Conservation (phyloP, 2,113 vertebrate species). For the Cricetomys ansorgei region DNA sequence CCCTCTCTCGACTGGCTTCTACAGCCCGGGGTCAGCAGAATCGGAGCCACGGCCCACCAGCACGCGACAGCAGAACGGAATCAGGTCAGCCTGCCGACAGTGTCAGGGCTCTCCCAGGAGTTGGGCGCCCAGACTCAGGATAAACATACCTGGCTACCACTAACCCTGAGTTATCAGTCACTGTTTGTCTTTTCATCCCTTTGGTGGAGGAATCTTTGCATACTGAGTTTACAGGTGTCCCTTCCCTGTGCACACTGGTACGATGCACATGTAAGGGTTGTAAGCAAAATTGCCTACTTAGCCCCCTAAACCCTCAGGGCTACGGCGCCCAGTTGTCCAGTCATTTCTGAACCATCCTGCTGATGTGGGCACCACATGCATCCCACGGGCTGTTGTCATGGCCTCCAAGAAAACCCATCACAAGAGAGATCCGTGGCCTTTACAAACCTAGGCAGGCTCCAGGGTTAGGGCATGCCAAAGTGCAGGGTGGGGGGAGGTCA, state of each 20-base stretch:
- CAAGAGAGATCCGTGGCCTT: not conserved
- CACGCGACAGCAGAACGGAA: constrained; percentile 80
- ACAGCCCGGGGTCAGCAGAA: not conserved
- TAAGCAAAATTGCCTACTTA: not conserved
- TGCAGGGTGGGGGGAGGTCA: not conserved
- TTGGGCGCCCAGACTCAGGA: not conserved
- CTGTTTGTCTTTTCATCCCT: not conserved
- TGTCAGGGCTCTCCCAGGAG: not conserved
- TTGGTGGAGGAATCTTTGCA: not conserved
- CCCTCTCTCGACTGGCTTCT: not conserved
- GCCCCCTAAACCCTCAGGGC: not conserved
- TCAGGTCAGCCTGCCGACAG: constrained; percentile 82
- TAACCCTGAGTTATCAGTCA: not conserved
- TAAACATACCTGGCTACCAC: not conserved
- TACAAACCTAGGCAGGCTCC: not conserved
- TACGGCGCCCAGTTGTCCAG: not conserved
- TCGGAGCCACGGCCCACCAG: constrained; percentile 61
- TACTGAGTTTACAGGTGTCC: not conserved
- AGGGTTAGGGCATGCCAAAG: not conserved
- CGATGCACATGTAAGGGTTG: not conserved
- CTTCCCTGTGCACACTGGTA: not conserved
- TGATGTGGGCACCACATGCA: not conserved
- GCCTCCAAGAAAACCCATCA: not conserved
- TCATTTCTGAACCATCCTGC: not conserved
- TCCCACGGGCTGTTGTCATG: not conserved